Evolutionary conservation across 2,113 vertebrate genomes (phyloP).

Genomic region (Prunella himalayana): DNA sequence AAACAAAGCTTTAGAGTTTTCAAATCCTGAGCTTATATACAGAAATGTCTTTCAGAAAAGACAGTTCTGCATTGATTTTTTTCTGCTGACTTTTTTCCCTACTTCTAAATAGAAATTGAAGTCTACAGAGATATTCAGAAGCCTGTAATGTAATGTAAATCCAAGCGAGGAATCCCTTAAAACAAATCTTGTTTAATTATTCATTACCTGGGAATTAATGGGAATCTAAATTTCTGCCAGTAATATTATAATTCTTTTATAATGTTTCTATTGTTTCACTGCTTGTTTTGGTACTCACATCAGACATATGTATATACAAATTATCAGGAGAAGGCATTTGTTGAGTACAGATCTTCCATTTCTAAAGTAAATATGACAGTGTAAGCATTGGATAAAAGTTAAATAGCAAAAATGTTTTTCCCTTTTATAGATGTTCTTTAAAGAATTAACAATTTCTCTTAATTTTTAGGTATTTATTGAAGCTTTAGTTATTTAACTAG

Average conservation of each 20-base stretch:
- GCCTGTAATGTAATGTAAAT: neutral
- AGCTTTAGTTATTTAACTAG: neutral
- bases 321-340: neutral
- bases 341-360: neutral
- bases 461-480: neutral
- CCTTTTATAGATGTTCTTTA: neutral
- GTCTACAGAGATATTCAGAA: neutral
- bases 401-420: neutral
- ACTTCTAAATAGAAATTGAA: neutral
- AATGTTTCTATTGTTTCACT: neutral
- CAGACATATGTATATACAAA: neutral
- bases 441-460: neutral
- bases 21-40: neutral
- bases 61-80: neutral
- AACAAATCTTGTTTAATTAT: neutral
- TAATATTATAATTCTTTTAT: neutral
- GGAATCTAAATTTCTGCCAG: neutral
- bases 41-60: neutral
- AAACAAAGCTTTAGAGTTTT: neutral
- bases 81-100: neutral
- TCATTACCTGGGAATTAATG: neutral
- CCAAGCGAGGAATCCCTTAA: neutral
- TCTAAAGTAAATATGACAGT: neutral
- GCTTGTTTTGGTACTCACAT: neutral
- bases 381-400: neutral